Evolutionary conservation across 2,113 vertebrate species (phyloP), one percentile per base, ranked within the genome.

Genomic region (Bufo gargarizans): DNA sequence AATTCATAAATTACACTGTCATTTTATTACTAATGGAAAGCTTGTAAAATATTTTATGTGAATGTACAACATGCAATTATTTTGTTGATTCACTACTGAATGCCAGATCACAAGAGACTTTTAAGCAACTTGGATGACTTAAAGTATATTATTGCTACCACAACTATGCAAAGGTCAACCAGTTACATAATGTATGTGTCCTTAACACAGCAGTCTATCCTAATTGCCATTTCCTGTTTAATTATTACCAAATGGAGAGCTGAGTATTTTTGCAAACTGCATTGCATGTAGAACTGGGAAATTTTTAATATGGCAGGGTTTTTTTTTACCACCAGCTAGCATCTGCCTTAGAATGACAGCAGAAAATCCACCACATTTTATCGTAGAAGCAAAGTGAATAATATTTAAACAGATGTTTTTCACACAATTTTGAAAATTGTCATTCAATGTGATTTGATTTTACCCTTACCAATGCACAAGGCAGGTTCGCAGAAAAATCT

Each of bases 191-290:
- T 20, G 49, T 71, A 71, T 53, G 13, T n/a, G n/a, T 55, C 82
- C 17, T 33, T 84, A 69, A 55, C 49, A 84, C 63, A 84, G 49
- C 63, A 71, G 47, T 50, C 82, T 53, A 20, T 53, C 5, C 49
- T 50, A 83, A 83, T 69, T 55, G 63, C 43, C n/a, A 17, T 33
- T 84, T 84, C 82, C 82, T 55, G 82, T 43, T 71, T 84, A 84
- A 84, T 84, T 84, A 84, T 69, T 55, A 17, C 49, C 82, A 84
- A 84, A 65, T 84, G 82, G 49, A 17, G 12, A 50, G 13, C 2
- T 83, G 11, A 22, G 20, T 69, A 10, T 83, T 33, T 83, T 83
- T 67, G 3, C 20, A 13, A 49, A 20, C 19, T 67, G 10, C 47
- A 20, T 50, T n/a, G 49, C 43, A 12, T n/a, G 33, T 53, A n/a